Percentiles rank a stretch among this genome's conserved stretches.
phyloP scores from a whole-genome alignment of 2,888 invertebrate genomes.

The Nomada flava region DNA sequence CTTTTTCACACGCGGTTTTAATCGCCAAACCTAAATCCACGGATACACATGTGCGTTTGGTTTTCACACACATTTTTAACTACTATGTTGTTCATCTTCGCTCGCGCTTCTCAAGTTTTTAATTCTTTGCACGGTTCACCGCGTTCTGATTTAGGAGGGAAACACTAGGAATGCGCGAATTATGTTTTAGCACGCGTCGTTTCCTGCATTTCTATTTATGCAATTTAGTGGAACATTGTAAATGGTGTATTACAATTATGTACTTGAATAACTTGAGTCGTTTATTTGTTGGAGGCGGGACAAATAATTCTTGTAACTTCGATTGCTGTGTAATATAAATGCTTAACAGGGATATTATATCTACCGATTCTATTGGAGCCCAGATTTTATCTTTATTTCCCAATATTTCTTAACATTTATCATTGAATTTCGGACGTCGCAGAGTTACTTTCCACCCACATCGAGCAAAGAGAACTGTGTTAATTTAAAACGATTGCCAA shows the following conservation, averaged over 20 bases:
- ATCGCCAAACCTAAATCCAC: neutral
- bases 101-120: slow-evolving; percentile 9
- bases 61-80: too few relatives aligned
- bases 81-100: slow-evolving; percentile 1
- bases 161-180: neutral
- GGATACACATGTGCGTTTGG: neutral
- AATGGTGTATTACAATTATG: neutral
- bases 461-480: neutral
- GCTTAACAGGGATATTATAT: neutral
- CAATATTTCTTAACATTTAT: neutral
- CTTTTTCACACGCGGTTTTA: neutral
- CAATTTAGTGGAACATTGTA: neutral
- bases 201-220: neutral
- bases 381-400: neutral
- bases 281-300: neutral
- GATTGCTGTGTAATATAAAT: neutral
- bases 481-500: neutral
- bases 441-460: neutral
- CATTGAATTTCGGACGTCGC: neutral
- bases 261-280: neutral
- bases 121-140: neutral
- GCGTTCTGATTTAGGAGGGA: slow-evolving; percentile 13
- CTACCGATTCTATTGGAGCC: too few relatives aligned
- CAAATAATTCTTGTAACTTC: neutral
- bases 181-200: neutral